phyloP scores from a whole-genome alignment of 2,797 vertebrate genomes.

The Arrhamphus sclerolepis region DNA sequence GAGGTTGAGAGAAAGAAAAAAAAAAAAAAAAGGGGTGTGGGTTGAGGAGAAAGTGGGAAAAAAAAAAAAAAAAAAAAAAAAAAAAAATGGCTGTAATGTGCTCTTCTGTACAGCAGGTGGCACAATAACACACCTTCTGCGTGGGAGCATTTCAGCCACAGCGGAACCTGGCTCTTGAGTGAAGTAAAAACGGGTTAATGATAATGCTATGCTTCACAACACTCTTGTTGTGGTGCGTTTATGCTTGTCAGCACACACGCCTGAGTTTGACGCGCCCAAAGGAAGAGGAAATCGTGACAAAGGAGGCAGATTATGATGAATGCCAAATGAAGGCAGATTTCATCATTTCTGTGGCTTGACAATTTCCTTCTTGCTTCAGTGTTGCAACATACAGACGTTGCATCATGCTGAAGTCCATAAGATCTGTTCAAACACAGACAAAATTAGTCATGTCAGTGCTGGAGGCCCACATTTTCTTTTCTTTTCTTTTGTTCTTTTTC shows the following conservation, averaged over 20 bases:
- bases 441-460: too few relatives aligned
- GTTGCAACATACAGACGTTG: constrained; percentile 60
- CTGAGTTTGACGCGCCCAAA: not conserved
- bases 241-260: not conserved
- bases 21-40: too few relatives aligned
- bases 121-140: constrained; percentile 31
- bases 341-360: constrained; percentile 30
- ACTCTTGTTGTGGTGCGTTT: not conserved
- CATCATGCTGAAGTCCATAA: constrained; percentile 22
- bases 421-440: not conserved
- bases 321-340: constrained; percentile 25
- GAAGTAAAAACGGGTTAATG: not conserved
- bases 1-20: too few relatives aligned
- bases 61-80: too few relatives aligned
- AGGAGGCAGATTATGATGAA: not conserved
- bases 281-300: constrained; percentile 9
- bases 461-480: too few relatives aligned
- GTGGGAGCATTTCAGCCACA: not conserved
- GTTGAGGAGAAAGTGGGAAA: too few relatives aligned
- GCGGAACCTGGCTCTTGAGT: too few relatives aligned
- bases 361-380: constrained; percentile 36
- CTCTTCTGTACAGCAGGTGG: constrained; percentile 44
- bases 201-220: not conserved
- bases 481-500: too few relatives aligned
- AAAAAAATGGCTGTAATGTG: constrained; percentile 8